Percentiles rank a stretch among this genome's conserved stretches.
Conservation (phyloP, 2,113 vertebrate genomes). For the Thunnus maccoyii region DNA sequence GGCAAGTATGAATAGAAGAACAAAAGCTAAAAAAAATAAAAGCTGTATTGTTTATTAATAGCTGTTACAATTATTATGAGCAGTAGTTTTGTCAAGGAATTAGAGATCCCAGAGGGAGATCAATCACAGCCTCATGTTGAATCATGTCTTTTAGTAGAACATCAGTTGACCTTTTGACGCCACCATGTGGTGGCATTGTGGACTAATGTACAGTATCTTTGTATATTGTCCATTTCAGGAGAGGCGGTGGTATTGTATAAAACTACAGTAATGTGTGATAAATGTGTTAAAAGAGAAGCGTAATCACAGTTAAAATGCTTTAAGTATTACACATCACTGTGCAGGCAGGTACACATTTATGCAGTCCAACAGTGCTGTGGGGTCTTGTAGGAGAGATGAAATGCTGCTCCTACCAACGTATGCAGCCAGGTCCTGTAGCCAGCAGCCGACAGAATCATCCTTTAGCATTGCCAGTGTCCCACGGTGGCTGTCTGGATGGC, state of each 20-base stretch:
- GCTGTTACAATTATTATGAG: too few species aligned
- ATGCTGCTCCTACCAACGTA: slow-evolving; percentile 71
- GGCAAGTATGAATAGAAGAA: too few species aligned
- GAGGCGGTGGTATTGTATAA: neutral
- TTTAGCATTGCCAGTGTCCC: too few species aligned
- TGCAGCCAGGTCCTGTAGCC: slow-evolving; percentile 49
- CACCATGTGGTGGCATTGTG: neutral
- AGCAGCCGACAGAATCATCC: slow-evolving; percentile 49
- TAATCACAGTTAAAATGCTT: neutral
- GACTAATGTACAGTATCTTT: neutral
- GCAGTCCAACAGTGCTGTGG: slow-evolving; percentile 50
- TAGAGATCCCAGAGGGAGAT: too few species aligned
- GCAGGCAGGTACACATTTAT: slow-evolving; percentile 60
- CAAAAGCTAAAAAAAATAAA: too few species aligned
- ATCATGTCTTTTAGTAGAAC: neutral
- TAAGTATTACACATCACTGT: slow-evolving; percentile 22
- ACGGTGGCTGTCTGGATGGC: too few species aligned
- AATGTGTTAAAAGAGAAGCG: neutral
- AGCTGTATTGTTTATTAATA: too few species aligned
- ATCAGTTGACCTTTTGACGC: neutral
- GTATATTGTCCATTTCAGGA: neutral
- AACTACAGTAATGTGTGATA: neutral
- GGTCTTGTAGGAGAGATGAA: slow-evolving; percentile 65
- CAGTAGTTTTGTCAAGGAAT: too few species aligned
- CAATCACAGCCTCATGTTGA: too few species aligned